phyloP scores from a whole-genome alignment of 2,797 vertebrate species.

The Ibycter americanus region DNA sequence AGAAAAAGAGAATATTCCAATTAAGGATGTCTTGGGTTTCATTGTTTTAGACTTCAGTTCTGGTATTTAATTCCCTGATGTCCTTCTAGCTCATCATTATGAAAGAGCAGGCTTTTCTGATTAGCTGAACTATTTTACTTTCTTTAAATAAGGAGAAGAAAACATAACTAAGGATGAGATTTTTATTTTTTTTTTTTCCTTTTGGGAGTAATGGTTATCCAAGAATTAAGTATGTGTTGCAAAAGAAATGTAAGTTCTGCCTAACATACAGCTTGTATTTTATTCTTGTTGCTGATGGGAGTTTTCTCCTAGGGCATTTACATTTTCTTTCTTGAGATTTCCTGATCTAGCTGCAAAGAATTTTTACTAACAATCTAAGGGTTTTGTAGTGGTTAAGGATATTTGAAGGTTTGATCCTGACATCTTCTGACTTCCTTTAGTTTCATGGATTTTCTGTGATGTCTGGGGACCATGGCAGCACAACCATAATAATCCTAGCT shows the following conservation, averaged over 20 bases:
- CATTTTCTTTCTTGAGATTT: background rate
- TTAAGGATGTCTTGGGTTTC: rapidly evolving
- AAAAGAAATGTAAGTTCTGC: background rate
- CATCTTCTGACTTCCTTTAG: background rate
- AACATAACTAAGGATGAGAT: background rate
- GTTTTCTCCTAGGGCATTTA: background rate
- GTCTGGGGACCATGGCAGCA: background rate
- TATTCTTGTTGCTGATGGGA: background rate
- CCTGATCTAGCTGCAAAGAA: background rate
- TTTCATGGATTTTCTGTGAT: background rate
- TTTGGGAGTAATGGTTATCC: background rate
- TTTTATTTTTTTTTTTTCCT: background rate
- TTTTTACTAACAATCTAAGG: background rate
- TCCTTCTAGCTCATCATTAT: background rate
- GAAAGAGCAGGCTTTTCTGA: background rate
- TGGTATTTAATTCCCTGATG: background rate
- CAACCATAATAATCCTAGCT: background rate
- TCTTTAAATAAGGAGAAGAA: background rate
- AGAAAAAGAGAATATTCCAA: background rate
- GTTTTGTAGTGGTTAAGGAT: background rate
- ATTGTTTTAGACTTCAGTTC: background rate
- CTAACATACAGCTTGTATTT: background rate
- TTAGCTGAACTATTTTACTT: background rate
- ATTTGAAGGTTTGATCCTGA: background rate
- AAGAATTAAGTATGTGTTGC: background rate